Percentiles rank a stretch among this genome's conserved stretches.
Conservation (phyloP, 2,113 vertebrate species). For the Elachura formosa region DNA sequence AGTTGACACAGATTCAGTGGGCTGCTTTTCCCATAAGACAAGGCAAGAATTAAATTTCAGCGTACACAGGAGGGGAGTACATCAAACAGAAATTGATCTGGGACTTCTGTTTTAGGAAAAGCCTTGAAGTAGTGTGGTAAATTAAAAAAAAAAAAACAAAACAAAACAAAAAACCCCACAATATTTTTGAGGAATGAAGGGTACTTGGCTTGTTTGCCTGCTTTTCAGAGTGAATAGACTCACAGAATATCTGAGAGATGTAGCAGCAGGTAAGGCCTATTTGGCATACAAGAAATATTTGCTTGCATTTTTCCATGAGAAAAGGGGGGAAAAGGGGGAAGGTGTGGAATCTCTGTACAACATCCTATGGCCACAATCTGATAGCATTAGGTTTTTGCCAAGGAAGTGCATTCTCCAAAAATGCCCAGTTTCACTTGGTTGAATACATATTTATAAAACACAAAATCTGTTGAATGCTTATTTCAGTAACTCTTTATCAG, state of each 20-base stretch:
- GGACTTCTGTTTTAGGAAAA: neutral
- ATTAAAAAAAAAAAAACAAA: neutral
- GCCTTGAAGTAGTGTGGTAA: neutral
- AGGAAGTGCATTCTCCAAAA: neutral
- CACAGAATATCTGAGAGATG: rapidly evolving
- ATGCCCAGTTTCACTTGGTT: neutral
- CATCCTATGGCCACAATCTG: neutral
- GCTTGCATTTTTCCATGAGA: neutral
- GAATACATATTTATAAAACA: neutral
- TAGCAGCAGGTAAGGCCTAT: neutral
- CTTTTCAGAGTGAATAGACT: neutral
- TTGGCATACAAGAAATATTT: neutral
- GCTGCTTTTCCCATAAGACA: neutral
- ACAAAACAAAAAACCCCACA: neutral
- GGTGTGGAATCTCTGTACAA: neutral
- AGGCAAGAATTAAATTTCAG: neutral
- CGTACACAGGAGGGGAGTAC: neutral
- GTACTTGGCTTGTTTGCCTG: neutral
- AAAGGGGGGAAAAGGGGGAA: rapidly evolving
- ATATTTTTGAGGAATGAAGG: neutral
- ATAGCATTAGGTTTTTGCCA: neutral
- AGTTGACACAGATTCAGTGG: neutral
- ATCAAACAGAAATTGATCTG: neutral
- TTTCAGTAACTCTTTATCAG: neutral
- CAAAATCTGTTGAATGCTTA: neutral